Evolutionary conservation across 2,797 vertebrate species (phyloP).

Genomic region (Sorex maritimensis): DNA sequence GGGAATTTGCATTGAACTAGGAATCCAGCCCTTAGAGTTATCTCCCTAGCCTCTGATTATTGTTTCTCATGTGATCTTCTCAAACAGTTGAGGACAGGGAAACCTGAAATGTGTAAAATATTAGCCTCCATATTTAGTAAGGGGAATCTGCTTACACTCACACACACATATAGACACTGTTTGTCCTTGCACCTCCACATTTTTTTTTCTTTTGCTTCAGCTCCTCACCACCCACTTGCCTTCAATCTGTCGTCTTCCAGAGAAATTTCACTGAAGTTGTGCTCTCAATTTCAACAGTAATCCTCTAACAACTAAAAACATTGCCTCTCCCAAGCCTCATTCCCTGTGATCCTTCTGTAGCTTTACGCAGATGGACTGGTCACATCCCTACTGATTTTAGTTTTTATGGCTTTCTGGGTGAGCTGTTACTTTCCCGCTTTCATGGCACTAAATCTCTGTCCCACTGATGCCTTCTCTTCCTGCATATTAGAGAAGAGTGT

Average conservation of each 20-base stretch:
- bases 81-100: background rate
- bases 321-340: background rate
- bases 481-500: background rate
- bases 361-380: background rate
- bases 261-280: background rate
- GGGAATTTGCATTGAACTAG: no score
- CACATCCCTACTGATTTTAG: background rate
- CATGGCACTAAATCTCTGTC: background rate
- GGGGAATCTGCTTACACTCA: background rate
- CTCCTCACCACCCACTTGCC: constrained; percentile 6
- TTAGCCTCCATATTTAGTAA: background rate
- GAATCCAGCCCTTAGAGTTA: no score
- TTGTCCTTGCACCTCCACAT: constrained; percentile 52
- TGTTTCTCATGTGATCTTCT: constrained; percentile 34
- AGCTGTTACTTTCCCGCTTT: fast-evolving
- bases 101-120: background rate
- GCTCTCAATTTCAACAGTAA: background rate
- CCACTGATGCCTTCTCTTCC: background rate
- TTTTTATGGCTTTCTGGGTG: background rate
- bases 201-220: background rate
- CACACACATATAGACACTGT: background rate
- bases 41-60: background rate
- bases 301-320: background rate
- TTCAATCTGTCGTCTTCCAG: constrained; percentile 43
- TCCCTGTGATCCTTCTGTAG: background rate